phyloP scores from a whole-genome alignment of 2,113 vertebrate species.

The Alligator sinensis region DNA sequence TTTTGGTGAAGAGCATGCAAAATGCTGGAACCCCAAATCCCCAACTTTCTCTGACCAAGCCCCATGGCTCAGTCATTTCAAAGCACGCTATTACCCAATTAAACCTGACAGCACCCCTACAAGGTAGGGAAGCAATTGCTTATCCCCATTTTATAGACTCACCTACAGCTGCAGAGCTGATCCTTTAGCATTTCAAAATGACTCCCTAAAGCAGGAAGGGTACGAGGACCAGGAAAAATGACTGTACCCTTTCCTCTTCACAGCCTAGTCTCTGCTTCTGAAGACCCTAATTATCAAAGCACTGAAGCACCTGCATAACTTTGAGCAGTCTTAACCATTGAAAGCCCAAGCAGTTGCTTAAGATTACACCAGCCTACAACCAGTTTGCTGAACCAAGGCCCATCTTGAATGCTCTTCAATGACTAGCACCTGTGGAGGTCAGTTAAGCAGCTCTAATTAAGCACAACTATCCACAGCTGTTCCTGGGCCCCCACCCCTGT shows the following conservation, averaged over 20 bases:
- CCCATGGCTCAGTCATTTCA: background rate
- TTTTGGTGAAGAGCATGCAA: background rate
- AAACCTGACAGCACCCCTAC: background rate
- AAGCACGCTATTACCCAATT: background rate
- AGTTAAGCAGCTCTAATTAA: no score
- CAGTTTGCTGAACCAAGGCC: background rate
- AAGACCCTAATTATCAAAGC: background rate
- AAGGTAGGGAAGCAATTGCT: background rate
- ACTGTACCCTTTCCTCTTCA: no score
- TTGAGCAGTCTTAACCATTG: no score
- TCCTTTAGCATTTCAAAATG: no score
- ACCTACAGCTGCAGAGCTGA: background rate
- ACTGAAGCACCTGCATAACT: accelerated
- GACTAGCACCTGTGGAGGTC: background rate
- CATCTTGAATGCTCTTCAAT: background rate
- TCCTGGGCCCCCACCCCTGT: background rate
- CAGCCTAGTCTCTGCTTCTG: background rate
- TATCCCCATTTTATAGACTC: background rate
- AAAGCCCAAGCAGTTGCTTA: background rate
- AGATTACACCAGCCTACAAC: background rate
- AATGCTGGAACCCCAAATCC: background rate
- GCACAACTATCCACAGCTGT: background rate
- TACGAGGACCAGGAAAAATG: no score
- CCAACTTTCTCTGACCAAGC: background rate
- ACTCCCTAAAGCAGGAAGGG: no score